Evolutionary conservation across 2,888 invertebrate genomes (phyloP).

Genomic region (Acleris emargana): DNA sequence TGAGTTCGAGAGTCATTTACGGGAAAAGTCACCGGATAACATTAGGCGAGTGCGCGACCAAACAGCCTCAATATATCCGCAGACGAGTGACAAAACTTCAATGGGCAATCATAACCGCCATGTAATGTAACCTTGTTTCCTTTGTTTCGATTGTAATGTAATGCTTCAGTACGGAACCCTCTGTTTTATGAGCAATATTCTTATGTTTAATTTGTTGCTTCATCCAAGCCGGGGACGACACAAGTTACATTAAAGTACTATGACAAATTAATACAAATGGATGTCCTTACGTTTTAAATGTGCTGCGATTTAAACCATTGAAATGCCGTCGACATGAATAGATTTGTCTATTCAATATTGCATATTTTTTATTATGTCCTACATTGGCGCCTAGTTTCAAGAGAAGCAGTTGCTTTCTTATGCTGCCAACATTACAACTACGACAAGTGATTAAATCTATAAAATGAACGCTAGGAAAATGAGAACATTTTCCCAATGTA

Average conservation of each 20-base stretch:
- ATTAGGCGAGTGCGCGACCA: not conserved
- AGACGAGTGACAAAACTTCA: conserved; percentile 5
- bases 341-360: conserved; percentile 8
- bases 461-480: conserved; percentile 21
- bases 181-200: conserved; percentile 31
- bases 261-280: conserved; percentile 44
- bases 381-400: conserved; percentile 21
- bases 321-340: conserved; percentile 24
- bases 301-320: conserved; percentile 25
- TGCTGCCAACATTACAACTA: conserved; percentile 20
- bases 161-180: conserved; percentile 31
- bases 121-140: not conserved
- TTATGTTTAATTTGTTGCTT: conserved; percentile 35
- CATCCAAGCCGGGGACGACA: conserved; percentile 68
- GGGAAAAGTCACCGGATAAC: conserved; percentile 13
- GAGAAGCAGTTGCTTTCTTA: conserved; percentile 19
- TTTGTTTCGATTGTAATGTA: too few species aligned
- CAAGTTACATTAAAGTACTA: conserved; percentile 67
- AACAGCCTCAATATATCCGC: not conserved
- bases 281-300: conserved; percentile 39
- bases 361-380: conserved; percentile 16
- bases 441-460: conserved; percentile 35
- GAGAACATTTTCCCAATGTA: conserved; percentile 9
- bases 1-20: conserved; percentile 36
- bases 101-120: not conserved